Evolutionary conservation across 2,888 invertebrate genomes (phyloP).

Genomic region (Xanthostigma xanthostigma): DNA sequence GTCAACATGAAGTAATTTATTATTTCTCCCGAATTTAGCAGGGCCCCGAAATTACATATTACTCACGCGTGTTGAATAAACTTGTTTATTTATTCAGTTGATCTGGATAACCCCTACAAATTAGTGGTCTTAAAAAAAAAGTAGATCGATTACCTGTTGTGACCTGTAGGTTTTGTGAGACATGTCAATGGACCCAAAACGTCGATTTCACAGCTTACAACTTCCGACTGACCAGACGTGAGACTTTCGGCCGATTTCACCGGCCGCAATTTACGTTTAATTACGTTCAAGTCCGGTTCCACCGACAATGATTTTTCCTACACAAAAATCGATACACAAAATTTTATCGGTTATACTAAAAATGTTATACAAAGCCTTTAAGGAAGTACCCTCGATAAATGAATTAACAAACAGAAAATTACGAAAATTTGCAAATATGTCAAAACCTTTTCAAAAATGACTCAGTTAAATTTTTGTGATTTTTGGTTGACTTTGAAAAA

Average conservation of each 20-base stretch:
- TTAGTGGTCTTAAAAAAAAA: not conserved
- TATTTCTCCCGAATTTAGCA: too few species aligned
- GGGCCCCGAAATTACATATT: too few species aligned
- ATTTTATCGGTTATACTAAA: not conserved
- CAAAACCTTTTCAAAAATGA: too few species aligned
- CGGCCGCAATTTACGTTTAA: constrained; percentile 38
- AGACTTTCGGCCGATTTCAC: constrained; percentile 60
- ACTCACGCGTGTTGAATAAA: too few species aligned
- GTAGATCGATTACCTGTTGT: constrained; percentile 27
- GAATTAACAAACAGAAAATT: too few species aligned
- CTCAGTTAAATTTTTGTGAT: too few species aligned
- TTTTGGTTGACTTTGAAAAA: too few species aligned
- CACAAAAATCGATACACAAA: constrained; percentile 5
- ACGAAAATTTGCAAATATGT: too few species aligned
- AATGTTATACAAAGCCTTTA: not conserved
- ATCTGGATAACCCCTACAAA: too few species aligned
- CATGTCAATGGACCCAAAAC: constrained; percentile 30
- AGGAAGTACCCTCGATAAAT: too few species aligned
- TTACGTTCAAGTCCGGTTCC: constrained; percentile 27
- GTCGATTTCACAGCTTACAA: constrained; percentile 23
- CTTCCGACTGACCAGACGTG: constrained; percentile 30
- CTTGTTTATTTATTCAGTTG: too few species aligned
- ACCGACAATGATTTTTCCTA: constrained; percentile 27
- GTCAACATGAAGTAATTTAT: too few species aligned
- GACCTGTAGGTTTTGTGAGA: constrained; percentile 32